A percentile compares a stretch with the other conserved stretches of the same genome.
These are phyloP conservation scores for Phylloscopus collybita DNA, from an alignment of 2,797 vertebrate species.

Conservation along the genomic window DNA sequence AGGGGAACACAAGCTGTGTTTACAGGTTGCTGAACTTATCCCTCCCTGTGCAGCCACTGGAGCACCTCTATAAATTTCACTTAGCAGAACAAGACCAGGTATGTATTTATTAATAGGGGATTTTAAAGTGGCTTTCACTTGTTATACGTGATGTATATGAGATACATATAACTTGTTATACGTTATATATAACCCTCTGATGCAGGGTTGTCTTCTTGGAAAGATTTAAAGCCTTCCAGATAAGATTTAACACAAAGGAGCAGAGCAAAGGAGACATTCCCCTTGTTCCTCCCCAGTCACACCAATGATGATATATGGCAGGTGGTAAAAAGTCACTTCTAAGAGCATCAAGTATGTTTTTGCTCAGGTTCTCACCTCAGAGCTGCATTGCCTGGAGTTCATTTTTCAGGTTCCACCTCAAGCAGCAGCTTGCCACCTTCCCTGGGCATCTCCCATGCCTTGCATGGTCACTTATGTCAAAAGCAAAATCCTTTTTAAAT, in stretches of 20 bases:
- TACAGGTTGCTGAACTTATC: neutral
- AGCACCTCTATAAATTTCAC: neutral
- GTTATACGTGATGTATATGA: neutral
- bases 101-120: neutral
- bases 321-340: slow-evolving; percentile 11
- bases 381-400: slow-evolving; percentile 7
- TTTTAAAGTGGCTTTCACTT: neutral
- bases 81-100: neutral
- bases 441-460: neutral
- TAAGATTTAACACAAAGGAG: neutral
- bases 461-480: neutral
- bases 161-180: neutral
- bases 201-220: neutral
- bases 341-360: neutral
- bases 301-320: neutral
- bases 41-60: neutral
- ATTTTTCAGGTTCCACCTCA: slow-evolving; percentile 32
- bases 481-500: slow-evolving; percentile 8
- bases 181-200: neutral
- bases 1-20: neutral
- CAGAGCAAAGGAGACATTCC: neutral
- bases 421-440: slow-evolving; percentile 35
- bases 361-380: neutral
- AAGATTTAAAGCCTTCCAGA: slow-evolving; percentile 31
- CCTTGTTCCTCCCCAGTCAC: neutral